Conservation (phyloP, 35 echinoderm and acorn worm species). For the Ophioderma brevispina region DNA sequence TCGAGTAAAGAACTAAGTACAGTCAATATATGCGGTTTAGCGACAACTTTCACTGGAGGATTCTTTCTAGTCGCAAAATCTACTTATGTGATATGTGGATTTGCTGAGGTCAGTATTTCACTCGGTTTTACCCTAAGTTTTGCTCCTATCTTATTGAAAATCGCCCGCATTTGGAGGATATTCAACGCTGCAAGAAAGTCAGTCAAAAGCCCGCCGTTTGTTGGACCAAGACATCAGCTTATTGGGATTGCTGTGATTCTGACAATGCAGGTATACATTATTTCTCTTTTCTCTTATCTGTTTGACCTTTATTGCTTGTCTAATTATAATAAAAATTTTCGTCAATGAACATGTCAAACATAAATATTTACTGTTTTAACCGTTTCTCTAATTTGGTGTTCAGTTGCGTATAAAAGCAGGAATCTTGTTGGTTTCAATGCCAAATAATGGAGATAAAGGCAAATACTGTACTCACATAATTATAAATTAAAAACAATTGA, state of each 20-base stretch:
- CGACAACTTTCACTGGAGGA: not conserved
- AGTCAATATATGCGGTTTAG: constrained; percentile 11
- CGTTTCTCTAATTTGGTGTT: too few species aligned
- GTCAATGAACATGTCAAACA: too few species aligned
- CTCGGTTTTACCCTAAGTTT: not conserved
- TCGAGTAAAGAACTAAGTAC: constrained; percentile 27
- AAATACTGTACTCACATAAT: too few species aligned
- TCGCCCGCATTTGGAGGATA: constrained; percentile 65
- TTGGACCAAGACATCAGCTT: constrained; percentile 59
- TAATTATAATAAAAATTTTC: too few species aligned
- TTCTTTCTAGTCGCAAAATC: not conserved
- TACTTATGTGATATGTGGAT: not conserved
- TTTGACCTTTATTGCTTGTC: too few species aligned
- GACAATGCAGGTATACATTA: constrained; percentile 44
- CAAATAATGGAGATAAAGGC: too few species aligned
- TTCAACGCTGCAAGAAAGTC: constrained; percentile 68
- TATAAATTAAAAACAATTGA: too few species aligned
- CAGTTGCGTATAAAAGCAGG: too few species aligned
- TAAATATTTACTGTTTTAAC: too few species aligned
- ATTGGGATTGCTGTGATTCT: constrained; percentile 18
- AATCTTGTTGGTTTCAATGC: too few species aligned
- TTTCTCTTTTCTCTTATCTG: too few species aligned
- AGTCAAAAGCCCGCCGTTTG: constrained; percentile 46
- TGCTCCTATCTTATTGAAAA: constrained; percentile 17
- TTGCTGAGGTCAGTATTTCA: not conserved